A percentile compares a stretch with the other conserved stretches of the same genome.
Conservation (phyloP, 2,888 invertebrate species). For the Girardia tigrina region DNA sequence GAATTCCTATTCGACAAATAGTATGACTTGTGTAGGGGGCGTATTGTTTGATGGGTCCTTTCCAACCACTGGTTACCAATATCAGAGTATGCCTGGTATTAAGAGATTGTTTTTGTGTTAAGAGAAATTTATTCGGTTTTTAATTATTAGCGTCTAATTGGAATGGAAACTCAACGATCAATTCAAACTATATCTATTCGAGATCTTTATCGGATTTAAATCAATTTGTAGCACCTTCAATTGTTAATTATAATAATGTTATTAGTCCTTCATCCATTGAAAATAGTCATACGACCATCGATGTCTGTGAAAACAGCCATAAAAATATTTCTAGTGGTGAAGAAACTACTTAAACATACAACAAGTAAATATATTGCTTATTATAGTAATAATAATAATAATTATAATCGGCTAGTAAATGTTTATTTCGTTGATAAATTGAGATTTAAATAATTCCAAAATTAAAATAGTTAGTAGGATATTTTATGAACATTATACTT, state of each 20-base stretch:
- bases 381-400: too few relatives aligned
- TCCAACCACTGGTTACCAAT: constrained; percentile 11
- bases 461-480: too few relatives aligned
- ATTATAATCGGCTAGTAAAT: too few relatives aligned
- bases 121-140: too few relatives aligned
- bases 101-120: too few relatives aligned
- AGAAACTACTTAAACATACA: not conserved
- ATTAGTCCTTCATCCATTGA: not conserved
- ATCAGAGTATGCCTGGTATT: not conserved
- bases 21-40: not conserved
- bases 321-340: not conserved
- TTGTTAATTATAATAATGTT: not conserved
- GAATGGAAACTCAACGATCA: not conserved
- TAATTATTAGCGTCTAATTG: not conserved
- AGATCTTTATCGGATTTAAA: not conserved
- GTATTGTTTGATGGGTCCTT: not conserved
- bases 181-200: constrained; percentile 11
- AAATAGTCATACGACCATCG: not conserved
- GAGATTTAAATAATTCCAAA: too few relatives aligned
- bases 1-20: not conserved
- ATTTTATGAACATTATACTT: too few relatives aligned
- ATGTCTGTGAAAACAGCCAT: not conserved
- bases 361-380: too few relatives aligned
- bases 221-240: not conserved
- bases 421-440: too few relatives aligned